A percentile compares a stretch with the other conserved stretches of the same genome.
These are phyloP conservation scores for Esox lucius DNA, from an alignment of 2,797 vertebrate genomes.

Conservation along the genomic window DNA sequence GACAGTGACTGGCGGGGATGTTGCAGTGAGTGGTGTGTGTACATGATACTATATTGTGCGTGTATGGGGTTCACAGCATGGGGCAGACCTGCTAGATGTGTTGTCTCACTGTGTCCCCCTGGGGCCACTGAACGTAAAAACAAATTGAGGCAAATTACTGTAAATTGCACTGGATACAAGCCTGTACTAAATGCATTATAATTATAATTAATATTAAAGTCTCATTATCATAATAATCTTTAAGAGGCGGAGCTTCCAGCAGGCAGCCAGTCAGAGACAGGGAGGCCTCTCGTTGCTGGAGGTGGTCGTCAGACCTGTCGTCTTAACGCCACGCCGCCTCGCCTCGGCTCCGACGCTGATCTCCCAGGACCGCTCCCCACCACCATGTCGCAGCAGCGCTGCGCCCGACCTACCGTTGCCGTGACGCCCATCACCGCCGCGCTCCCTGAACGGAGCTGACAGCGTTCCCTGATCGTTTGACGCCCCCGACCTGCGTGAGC, in stretches of 20 bases:
- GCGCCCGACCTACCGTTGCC: not conserved
- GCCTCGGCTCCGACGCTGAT: constrained; percentile 12
- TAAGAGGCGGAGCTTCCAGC: not conserved
- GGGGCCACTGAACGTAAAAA: too few species aligned
- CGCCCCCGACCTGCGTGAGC: constrained; percentile 35
- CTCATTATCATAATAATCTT: not conserved
- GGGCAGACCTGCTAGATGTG: not conserved
- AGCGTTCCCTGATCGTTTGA: constrained; percentile 29
- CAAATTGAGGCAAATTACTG: too few species aligned
- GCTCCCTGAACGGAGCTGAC: constrained; percentile 44
- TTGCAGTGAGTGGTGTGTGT: not conserved
- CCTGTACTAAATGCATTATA: too few species aligned
- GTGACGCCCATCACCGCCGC: constrained; percentile 31
- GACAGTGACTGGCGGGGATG: not conserved
- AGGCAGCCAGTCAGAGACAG: not conserved
- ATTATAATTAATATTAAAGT: too few species aligned
- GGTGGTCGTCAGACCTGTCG: not conserved
- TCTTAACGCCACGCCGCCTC: not conserved
- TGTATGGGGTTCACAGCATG: not conserved
- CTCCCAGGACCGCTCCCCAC: not conserved
- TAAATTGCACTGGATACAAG: too few species aligned
- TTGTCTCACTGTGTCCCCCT: not conserved
- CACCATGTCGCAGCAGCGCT: not conserved
- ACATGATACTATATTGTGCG: not conserved
- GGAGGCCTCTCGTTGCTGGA: not conserved